Evolutionary conservation across 2,888 invertebrate species (phyloP).

Genomic region (Sinopyrophorus schimmeli): DNA sequence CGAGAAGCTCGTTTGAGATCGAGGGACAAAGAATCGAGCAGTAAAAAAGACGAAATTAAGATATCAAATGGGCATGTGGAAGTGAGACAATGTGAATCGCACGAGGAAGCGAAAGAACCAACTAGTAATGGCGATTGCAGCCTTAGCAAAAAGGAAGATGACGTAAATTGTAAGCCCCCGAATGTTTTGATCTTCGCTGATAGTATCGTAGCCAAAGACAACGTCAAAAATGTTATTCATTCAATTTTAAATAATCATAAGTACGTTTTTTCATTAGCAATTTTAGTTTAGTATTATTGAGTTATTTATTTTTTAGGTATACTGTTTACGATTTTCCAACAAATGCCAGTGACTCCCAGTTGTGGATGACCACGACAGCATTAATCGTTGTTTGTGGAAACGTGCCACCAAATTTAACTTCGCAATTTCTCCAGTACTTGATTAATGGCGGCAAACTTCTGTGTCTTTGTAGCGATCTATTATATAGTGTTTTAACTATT

Average conservation of each 20-base stretch:
- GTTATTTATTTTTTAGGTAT: constrained; percentile 56
- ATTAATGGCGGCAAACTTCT: constrained; percentile 74
- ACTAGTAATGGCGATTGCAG: not conserved
- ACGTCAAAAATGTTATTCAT: constrained; percentile 70
- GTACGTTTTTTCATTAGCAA: constrained; percentile 53
- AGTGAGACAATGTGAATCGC: not conserved
- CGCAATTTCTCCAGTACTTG: constrained; percentile 71
- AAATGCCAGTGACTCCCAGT: constrained; percentile 38
- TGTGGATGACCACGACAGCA: constrained; percentile 49
- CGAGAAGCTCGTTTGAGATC: constrained; percentile 2
- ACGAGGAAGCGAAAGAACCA: not conserved
- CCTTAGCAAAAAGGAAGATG: constrained; percentile 6
- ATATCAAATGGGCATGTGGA: not conserved
- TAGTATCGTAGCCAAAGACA: constrained; percentile 72
- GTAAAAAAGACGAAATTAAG: not conserved
- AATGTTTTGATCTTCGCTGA: constrained; percentile 83
- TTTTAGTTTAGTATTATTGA: constrained; percentile 8
- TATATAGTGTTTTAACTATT: constrained; percentile 76
- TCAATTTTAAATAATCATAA: constrained; percentile 72
- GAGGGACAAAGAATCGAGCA: not conserved
- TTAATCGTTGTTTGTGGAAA: constrained; percentile 79
- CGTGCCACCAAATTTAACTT: constrained; percentile 66
- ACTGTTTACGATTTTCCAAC: constrained; percentile 64
- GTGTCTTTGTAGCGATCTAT: constrained; percentile 78
- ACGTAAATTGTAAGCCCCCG: constrained; percentile 65